Evolutionary conservation across 2,888 invertebrate species (phyloP).

Genomic region (Hetaerina titia): DNA sequence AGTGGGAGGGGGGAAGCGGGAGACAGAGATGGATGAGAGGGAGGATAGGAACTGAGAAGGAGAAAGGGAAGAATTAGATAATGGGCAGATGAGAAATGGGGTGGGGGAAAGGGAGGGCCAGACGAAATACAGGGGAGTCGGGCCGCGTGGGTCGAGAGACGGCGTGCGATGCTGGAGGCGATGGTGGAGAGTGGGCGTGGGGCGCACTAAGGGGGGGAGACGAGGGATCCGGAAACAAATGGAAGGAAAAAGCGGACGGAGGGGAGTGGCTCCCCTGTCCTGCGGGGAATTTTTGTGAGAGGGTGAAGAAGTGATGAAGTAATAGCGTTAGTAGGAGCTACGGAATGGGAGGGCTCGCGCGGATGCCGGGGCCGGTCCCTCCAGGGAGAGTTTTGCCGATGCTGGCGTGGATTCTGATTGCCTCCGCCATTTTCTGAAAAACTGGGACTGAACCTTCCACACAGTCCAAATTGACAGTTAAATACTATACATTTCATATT

Average conservation of each 20-base stretch:
- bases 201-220: neutral
- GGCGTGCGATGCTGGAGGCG: neutral
- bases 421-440: no score
- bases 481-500: no score
- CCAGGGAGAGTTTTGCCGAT: no score
- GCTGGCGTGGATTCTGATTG: no score
- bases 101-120: neutral
- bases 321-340: neutral
- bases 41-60: neutral
- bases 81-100: conserved; percentile 34
- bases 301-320: neutral
- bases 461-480: no score
- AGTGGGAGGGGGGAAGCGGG: neutral
- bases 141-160: neutral
- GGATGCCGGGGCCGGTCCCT: no score
- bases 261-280: neutral
- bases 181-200: neutral
- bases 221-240: neutral
- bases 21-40: conserved; percentile 32
- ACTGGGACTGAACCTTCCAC: no score
- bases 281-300: neutral
- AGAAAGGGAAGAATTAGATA: conserved; percentile 21
- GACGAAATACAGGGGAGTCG: neutral
- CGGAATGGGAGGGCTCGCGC: no score
- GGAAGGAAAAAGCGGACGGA: neutral